Evolutionary conservation across 2,113 vertebrate species (phyloP).

Genomic region (Anas platyrhynchos): DNA sequence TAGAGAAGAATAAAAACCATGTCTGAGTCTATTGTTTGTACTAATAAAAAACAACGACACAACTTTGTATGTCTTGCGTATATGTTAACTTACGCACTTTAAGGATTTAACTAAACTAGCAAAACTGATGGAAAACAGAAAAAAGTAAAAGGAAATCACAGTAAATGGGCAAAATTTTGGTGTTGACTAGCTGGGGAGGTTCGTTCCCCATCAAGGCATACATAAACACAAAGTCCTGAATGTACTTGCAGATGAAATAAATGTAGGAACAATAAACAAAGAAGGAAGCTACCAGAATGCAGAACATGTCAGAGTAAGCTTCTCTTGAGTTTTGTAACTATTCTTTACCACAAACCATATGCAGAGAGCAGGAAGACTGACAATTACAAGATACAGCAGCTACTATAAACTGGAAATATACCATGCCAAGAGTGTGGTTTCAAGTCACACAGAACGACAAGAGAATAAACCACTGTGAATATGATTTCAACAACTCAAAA

Average conservation of each 20-base stretch:
- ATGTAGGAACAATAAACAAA: not conserved
- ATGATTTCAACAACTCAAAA: not conserved
- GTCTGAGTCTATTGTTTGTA: constrained; percentile 13
- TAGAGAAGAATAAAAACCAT: constrained; percentile 6
- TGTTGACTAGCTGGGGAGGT: not conserved
- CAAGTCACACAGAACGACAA: not conserved
- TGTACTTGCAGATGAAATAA: not conserved
- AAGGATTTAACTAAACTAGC: not conserved
- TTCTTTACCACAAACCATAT: not conserved
- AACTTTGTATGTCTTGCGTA: not conserved
- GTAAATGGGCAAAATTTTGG: not conserved
- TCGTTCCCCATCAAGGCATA: not conserved
- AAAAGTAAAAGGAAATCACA: not conserved
- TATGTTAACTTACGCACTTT: not conserved
- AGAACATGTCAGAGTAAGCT: not conserved
- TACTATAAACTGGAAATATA: not conserved
- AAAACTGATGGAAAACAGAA: not conserved
- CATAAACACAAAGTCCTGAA: not conserved
- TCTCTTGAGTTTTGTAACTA: not conserved
- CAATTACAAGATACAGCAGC: not conserved
- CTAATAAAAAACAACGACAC: constrained; percentile 29
- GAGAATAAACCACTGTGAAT: not conserved
- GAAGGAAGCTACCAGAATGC: not conserved
- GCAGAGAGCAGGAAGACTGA: not conserved
- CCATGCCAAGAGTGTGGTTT: not conserved